These are phyloP conservation scores for Apis dorsata DNA, from an alignment of 1,140 invertebrate species.

Conservation along the genomic window DNA sequence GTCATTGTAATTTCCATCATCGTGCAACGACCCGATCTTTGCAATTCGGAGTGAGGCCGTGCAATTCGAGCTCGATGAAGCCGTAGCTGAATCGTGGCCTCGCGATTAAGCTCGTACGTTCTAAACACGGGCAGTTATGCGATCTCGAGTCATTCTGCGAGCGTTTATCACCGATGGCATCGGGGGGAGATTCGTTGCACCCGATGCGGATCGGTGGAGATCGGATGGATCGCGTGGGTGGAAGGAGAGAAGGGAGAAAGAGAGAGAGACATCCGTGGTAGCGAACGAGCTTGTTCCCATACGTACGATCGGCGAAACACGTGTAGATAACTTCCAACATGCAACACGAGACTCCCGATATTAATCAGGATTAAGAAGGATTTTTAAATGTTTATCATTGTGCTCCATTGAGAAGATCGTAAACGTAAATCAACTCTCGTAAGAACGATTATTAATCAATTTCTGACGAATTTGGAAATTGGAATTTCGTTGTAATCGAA, in stretches of 20 bases:
- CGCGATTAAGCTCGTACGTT: conserved; percentile 23
- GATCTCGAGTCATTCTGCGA: conserved; percentile 7
- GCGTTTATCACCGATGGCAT: conserved; percentile 28
- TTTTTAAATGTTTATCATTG: conserved; percentile 49
- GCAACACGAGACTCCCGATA: conserved; percentile 60
- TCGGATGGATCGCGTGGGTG: conserved; percentile 29
- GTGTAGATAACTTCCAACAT: conserved; percentile 70
- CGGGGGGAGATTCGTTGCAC: conserved; percentile 8
- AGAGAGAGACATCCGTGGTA: conserved; percentile 42
- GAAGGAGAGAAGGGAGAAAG: conserved; percentile 21
- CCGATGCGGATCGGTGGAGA: conserved; percentile 36
- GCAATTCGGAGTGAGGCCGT: conserved; percentile 44
- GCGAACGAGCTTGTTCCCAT: conserved; percentile 65
- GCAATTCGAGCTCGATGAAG: conserved; percentile 11
- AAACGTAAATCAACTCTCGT: too few relatives aligned
- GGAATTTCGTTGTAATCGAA: too few relatives aligned
- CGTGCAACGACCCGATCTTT: conserved; percentile 15
- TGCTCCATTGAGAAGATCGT: too few relatives aligned
- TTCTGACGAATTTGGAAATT: too few relatives aligned
- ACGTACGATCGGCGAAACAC: conserved; percentile 64
- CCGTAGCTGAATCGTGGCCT: background rate
- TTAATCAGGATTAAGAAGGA: conserved; percentile 69
- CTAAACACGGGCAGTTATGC: conserved; percentile 22
- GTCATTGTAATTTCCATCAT: background rate
- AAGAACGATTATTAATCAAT: too few relatives aligned